Conservation (phyloP, 2,888 invertebrate genomes). For the Nowickia ferox region DNA sequence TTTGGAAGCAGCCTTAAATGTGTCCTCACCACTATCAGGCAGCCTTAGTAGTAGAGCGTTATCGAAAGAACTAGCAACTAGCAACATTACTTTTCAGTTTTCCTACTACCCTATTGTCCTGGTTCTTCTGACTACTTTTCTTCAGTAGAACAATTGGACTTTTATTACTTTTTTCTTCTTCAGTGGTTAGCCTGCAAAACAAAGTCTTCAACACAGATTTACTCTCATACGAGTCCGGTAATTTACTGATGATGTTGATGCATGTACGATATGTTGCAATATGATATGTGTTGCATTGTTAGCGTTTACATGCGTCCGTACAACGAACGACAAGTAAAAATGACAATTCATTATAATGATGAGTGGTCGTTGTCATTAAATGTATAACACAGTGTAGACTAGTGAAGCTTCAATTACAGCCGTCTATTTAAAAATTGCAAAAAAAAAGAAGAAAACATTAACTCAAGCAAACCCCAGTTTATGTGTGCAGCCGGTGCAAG, state of each 20-base stretch:
- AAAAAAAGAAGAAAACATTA: neutral
- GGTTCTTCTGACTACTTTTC: neutral
- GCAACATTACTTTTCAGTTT: slow-evolving; percentile 8
- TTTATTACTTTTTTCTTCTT: neutral
- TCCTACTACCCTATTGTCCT: neutral
- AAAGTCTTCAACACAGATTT: slow-evolving; percentile 20
- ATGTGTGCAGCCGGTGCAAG: neutral
- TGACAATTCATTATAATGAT: slow-evolving; percentile 49
- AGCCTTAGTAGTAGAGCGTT: neutral
- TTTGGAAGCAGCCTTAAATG: too few species aligned
- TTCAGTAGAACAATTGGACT: neutral
- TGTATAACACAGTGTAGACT: neutral
- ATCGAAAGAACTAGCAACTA: slow-evolving; percentile 5
- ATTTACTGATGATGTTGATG: slow-evolving; percentile 22
- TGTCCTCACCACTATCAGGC: neutral
- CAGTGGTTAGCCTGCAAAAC: slow-evolving; percentile 6
- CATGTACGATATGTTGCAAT: slow-evolving; percentile 20
- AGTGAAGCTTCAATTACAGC: slow-evolving; percentile 46
- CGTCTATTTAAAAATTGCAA: slow-evolving; percentile 23
- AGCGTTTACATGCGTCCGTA: neutral
- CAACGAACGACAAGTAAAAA: slow-evolving; percentile 41
- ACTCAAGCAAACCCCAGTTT: slow-evolving; percentile 5
- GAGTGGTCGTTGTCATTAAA: slow-evolving; percentile 36
- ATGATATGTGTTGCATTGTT: slow-evolving; percentile 36
- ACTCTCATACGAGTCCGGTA: neutral